A percentile compares a stretch with the other conserved stretches of the same genome.
Conservation (phyloP, 2,113 vertebrate species). For the Nymphicus hollandicus region DNA sequence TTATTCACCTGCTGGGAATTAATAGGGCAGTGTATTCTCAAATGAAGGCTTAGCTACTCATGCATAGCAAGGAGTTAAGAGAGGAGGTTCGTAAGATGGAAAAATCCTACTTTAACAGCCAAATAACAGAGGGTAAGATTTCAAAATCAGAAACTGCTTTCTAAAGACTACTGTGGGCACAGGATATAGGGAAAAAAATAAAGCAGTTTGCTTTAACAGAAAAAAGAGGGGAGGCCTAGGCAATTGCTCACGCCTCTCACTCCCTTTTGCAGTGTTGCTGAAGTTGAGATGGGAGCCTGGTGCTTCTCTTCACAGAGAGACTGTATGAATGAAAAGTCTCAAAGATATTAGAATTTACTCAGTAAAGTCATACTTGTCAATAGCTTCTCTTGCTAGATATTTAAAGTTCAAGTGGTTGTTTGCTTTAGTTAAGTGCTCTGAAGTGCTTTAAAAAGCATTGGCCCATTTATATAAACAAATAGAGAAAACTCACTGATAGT, state of each 20-base stretch:
- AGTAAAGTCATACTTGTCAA: constrained; percentile 65
- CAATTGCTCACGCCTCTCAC: background rate
- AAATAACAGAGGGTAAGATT: background rate
- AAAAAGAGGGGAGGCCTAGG: background rate
- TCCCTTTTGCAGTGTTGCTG: background rate
- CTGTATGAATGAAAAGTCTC: constrained; percentile 5
- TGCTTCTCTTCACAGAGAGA: background rate
- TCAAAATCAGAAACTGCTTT: background rate
- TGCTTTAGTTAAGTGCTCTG: constrained; percentile 74
- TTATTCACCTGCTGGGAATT: background rate
- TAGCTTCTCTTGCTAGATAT: constrained; percentile 72
- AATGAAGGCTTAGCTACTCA: background rate
- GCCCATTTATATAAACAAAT: constrained; percentile 73
- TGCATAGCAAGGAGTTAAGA: background rate
- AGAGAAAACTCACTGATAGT: constrained; percentile 60
- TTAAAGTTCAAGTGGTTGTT: constrained; percentile 78
- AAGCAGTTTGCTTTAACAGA: background rate
- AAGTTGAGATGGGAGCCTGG: background rate
- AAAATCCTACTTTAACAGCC: background rate
- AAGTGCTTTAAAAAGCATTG: constrained; percentile 67
- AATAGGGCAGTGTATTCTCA: background rate
- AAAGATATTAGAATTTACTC: constrained; percentile 47
- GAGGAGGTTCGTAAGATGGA: background rate
- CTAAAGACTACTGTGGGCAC: background rate
- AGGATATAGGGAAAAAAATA: background rate